Evolutionary conservation across 2,888 invertebrate species (phyloP).

Genomic region (Pachliopta kotzebuea): DNA sequence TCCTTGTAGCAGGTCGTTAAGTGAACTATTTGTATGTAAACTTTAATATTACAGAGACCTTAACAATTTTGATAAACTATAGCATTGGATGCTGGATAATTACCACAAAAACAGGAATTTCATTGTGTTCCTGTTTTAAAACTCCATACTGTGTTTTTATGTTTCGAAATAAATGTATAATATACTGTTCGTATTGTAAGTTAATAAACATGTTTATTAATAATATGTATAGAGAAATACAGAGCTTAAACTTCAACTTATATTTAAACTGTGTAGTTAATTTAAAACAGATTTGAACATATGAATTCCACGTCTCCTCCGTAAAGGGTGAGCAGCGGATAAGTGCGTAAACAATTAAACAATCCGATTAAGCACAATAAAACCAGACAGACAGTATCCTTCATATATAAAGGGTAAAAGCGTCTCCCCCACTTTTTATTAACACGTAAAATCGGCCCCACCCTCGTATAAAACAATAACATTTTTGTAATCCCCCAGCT

Average conservation of each 20-base stretch:
- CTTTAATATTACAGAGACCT: no score
- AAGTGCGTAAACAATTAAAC: constrained; percentile 35
- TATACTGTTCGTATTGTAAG: neutral
- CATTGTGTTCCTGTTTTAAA: no score
- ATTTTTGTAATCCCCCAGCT: constrained; percentile 71
- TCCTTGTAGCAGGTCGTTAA: no score
- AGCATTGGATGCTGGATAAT: no score
- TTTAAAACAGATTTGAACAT: constrained; percentile 15
- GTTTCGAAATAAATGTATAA: no score
- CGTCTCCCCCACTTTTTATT: constrained; percentile 68
- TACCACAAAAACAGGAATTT: no score
- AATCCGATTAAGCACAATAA: constrained; percentile 52
- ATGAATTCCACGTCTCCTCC: constrained; percentile 1
- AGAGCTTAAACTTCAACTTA: neutral
- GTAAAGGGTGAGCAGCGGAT: neutral
- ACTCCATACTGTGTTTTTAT: no score
- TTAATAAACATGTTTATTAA: neutral
- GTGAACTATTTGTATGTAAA: no score
- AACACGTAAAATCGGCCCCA: constrained; percentile 64
- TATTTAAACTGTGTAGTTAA: neutral
- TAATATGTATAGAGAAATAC: neutral
- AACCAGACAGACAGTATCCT: constrained; percentile 43
- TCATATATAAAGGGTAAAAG: constrained; percentile 41
- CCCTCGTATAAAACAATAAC: constrained; percentile 69
- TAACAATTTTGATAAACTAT: no score